Evolutionary conservation across 2,888 invertebrate species (phyloP).

Genomic region (Campopleginae sp.): DNA sequence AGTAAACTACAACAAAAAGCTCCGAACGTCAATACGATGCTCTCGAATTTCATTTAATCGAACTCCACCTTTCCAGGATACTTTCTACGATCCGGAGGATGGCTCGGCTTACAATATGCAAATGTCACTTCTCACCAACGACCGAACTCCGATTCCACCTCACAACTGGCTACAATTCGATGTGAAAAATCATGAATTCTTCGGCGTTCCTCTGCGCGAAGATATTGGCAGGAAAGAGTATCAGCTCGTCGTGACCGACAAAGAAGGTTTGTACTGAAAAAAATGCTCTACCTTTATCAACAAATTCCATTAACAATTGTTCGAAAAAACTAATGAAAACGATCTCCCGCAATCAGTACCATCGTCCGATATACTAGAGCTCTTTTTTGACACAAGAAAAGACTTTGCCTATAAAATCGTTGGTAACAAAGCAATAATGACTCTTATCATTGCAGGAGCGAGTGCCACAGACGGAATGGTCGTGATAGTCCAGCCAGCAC

Average conservation of each 20-base stretch:
- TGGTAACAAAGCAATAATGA: not conserved
- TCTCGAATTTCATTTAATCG: not conserved
- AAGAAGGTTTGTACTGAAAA: constrained; percentile 71
- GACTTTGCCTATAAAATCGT: not conserved
- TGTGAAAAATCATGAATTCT: constrained; percentile 94
- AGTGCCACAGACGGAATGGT: constrained; percentile 92
- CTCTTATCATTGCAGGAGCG: constrained; percentile 73
- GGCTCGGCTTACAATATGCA: constrained; percentile 90
- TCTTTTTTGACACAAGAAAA: not conserved
- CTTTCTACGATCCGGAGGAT: constrained; percentile 96
- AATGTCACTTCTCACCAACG: constrained; percentile 90
- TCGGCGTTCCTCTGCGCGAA: constrained; percentile 91
- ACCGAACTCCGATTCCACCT: constrained; percentile 88
- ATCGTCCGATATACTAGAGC: not conserved
- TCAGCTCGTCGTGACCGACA: constrained; percentile 87
- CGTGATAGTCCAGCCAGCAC: constrained; percentile 89
- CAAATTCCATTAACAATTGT: no score
- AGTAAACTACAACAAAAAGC: constrained; percentile 72
- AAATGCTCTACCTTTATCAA: not conserved
- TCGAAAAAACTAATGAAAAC: not conserved
- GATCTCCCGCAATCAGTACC: not conserved
- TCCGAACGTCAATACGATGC: not conserved
- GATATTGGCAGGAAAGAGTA: constrained; percentile 92
- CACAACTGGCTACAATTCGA: constrained; percentile 96
- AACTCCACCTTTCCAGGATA: constrained; percentile 87